A percentile compares a stretch with the other conserved stretches of the same genome.
Evolutionary conservation across 2,113 vertebrate species (phyloP).

Genomic region (Desmodus rotundus): DNA sequence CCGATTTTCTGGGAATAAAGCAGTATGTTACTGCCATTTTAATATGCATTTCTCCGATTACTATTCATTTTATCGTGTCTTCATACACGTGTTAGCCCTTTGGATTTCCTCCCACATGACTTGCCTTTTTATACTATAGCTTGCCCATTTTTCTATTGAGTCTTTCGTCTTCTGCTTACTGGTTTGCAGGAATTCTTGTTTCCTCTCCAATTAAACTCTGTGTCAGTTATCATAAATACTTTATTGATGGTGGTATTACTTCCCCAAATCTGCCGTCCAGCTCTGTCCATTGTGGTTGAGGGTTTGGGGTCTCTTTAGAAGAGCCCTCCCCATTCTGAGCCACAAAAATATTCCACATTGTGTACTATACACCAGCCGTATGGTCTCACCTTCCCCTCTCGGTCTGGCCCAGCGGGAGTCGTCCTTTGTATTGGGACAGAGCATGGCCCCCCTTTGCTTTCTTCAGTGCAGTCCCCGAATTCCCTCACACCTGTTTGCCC

Average conservation of each 20-base stretch:
- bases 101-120: background rate
- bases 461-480: background rate
- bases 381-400: background rate
- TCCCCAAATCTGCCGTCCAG: background rate
- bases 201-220: background rate
- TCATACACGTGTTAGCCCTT: background rate
- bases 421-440: background rate
- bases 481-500: background rate
- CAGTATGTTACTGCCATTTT: background rate
- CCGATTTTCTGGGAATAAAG: background rate
- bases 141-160: background rate
- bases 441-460: background rate
- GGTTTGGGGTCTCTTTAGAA: background rate
- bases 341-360: background rate
- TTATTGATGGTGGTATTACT: background rate
- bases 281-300: background rate
- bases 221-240: background rate
- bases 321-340: background rate
- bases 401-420: background rate
- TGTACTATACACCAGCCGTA: background rate
- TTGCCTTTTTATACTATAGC: background rate
- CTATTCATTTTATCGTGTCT: background rate
- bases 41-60: background rate
- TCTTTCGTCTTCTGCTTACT: background rate
- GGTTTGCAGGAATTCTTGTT: background rate